Base-by-base conservation (phyloP, 2,113 vertebrate species). In the Lynx canadensis region DNA sequence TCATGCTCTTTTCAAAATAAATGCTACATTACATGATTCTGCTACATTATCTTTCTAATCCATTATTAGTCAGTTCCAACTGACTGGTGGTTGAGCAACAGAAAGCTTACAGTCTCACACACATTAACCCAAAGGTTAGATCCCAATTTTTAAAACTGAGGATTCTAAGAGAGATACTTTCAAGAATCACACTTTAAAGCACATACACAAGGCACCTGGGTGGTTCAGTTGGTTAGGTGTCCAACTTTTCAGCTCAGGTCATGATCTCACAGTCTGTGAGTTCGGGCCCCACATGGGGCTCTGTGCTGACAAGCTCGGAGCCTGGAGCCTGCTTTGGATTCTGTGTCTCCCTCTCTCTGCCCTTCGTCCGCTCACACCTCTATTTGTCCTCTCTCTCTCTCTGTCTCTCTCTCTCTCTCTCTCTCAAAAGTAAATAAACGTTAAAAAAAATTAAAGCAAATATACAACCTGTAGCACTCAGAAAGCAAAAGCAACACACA, bases 401-500 rank as follows among this genome's bases (percentile, higher is more conserved):
- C 41, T 45, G 5, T 45, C 41, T 7, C 41, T 41, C 41, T 41
- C 41, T 41, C 41, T 45, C 41, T 45, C 45, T 45, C 45, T 45
- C 45, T 45, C 45, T 45, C 45, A 9, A 45, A 45, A 45, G 45
- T 45, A 45, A 45, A 45, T 9, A 45, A 45, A 45, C 45, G 8
- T 45, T 45, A 45, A 45, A 45, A 45, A 9, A 45, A 45, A 45
- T 93, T 48, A 87, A 91, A 73, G n/a, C 81, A 91, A 97, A 65
- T 83, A 65, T 0, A 25, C n/a, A 87, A 36, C 13, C 57, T 78
- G 21, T 12, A 89, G 11, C 74, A 73, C 27, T 91, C 76, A 16
- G 13, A 94, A 69, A 84, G 73, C 66, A 86, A 97, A 97, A 73
- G 25, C 41, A 65, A 31, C 19, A 84, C 48, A 94, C 2, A 55